Evolutionary conservation across 2,113 vertebrate species (phyloP), one percentile per base, ranked within the genome.

Genomic region (Grallaria varia): DNA sequence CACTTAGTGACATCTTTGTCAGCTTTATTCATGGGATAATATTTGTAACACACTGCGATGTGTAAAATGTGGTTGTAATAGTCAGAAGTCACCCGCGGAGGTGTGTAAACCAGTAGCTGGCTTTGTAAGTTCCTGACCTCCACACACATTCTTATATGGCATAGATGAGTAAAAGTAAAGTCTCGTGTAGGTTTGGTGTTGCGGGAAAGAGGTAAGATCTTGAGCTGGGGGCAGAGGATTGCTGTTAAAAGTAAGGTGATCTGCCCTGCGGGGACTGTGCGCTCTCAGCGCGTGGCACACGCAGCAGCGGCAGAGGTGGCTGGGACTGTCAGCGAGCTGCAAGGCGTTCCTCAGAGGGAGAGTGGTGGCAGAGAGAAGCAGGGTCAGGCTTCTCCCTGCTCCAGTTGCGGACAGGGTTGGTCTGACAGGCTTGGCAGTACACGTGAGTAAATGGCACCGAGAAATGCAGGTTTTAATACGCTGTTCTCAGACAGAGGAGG

Each of bases 231-330:
- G 13, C 68, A 35, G 59, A 84, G 50, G 11, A 42, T 89, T 94
- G 76, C 68, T 69, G 60, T 69, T 62, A 27, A 42, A 58, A 85
- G 45, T 17, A 71, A 28, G 17, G 3, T 40, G 64, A 31, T 55
- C 18, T 84, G 84, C 66, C 56, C 60, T 8, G 2, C 21, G 45
- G 63, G 25, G 30, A 12, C 71, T 37, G 23, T n/a, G 9, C 8
- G 14, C 44, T 82, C 47, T 45, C 35, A 24, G 60, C 1, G 0
- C 50, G 8, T 30, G 40, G 58, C 14, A 42, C 2, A 0, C 31
- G 4, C 52, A 63, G 84, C 66, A 66, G 81, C 66, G 42, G 67
- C 60, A 49, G 58, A 30, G 35, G 55, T 35, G 55, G 52, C 67
- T 24, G 87, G 60, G 53, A 69, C 23, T 66, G 91, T 52, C 44